Percentiles rank a stretch among this genome's conserved stretches.
Conservation (phyloP, 2,888 invertebrate genomes). For the Hemaris fuciformis region DNA sequence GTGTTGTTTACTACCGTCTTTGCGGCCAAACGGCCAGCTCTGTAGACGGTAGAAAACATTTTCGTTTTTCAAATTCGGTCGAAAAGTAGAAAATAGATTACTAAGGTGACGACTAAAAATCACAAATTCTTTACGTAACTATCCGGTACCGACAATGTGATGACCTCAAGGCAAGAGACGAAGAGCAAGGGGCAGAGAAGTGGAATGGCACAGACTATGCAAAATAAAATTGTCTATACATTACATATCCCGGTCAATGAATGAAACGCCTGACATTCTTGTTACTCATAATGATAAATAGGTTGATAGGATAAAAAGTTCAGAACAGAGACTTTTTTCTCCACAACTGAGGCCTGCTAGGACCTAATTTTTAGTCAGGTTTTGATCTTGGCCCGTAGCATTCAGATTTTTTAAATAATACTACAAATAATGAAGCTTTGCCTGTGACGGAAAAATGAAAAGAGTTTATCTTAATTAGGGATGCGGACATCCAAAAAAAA, state of each 20-base stretch:
- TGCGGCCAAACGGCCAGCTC: conserved; percentile 75
- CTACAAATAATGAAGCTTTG: too few relatives aligned
- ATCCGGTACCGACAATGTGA: conserved; percentile 35
- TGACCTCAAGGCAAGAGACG: neutral
- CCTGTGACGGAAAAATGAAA: neutral
- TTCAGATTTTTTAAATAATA: too few relatives aligned
- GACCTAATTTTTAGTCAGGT: too few relatives aligned
- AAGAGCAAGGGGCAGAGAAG: neutral
- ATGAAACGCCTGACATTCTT: neutral
- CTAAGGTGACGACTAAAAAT: conserved; percentile 46
- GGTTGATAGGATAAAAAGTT: too few relatives aligned
- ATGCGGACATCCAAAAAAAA: too few relatives aligned
- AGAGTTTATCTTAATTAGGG: too few relatives aligned
- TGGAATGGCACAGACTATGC: neutral
- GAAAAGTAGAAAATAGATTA: conserved; percentile 47
- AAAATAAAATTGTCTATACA: neutral
- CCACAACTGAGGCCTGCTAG: too few relatives aligned
- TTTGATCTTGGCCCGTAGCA: too few relatives aligned
- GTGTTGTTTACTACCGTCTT: conserved; percentile 75
- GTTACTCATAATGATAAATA: neutral
- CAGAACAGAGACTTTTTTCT: too few relatives aligned
- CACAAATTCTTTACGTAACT: conserved; percentile 63
- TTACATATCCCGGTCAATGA: neutral
- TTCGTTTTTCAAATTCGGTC: conserved; percentile 55
- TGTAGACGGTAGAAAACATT: conserved; percentile 78